These are phyloP conservation scores for Oreohelix idahoensis DNA, from an alignment of 1,140 invertebrate species.

Conservation along the genomic window DNA sequence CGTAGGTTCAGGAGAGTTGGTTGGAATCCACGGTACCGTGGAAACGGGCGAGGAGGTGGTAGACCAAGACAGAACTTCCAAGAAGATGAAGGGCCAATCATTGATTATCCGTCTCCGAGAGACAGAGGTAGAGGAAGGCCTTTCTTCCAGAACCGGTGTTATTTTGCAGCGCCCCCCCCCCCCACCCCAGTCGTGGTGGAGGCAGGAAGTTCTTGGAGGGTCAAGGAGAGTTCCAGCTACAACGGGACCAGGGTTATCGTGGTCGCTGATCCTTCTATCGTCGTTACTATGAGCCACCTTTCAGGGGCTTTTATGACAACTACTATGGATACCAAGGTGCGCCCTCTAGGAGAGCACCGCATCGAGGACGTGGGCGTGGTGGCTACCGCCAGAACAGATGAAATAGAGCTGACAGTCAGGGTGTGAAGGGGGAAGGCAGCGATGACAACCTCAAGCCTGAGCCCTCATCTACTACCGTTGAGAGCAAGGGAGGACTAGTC, in stretches of 20 bases:
- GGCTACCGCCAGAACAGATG: conserved; percentile 39
- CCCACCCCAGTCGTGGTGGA: conserved; percentile 29
- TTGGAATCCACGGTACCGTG: conserved; percentile 57
- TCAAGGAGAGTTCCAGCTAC: conserved; percentile 16
- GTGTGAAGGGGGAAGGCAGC: conserved; percentile 16
- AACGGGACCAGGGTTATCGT: conserved; percentile 28
- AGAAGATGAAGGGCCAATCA: conserved; percentile 22
- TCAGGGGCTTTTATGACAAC: conserved; percentile 39
- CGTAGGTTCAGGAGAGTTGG: conserved; percentile 84
- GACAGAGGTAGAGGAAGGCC: conserved; percentile 29
- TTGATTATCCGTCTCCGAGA: conserved; percentile 7
- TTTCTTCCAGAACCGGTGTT: conserved; percentile 40
- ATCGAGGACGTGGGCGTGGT: conserved; percentile 56
- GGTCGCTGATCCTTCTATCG: conserved; percentile 36
- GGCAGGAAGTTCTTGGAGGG: conserved; percentile 13
- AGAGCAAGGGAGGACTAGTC: conserved; percentile 12
- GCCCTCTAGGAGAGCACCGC: conserved; percentile 50
- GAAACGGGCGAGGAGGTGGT: conserved; percentile 67
- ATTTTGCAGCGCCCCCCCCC: conserved; percentile 38
- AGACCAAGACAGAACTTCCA: conserved; percentile 30
- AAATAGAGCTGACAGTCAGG: neutral
- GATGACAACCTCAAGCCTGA: conserved; percentile 29
- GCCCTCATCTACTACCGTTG: conserved; percentile 23
- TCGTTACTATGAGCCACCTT: conserved; percentile 35
- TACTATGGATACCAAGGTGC: conserved; percentile 46